A percentile compares a stretch with the other conserved stretches of the same genome.
Conservation (phyloP, 1,140 invertebrate genomes). For the Lordiphosa stackelbergi region DNA sequence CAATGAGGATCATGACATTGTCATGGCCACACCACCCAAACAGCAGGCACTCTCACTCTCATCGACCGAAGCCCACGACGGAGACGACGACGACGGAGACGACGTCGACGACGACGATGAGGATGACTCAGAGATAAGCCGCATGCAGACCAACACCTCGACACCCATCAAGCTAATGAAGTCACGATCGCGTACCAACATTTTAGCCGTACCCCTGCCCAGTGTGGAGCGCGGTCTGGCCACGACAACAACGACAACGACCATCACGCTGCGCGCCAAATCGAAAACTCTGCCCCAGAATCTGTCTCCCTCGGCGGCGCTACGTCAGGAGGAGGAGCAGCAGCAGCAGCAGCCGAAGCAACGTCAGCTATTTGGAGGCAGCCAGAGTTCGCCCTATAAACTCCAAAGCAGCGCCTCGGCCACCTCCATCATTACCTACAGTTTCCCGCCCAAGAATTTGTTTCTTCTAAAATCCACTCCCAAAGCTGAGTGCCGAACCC, state of each 20-base stretch:
- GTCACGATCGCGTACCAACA: slow-evolving; percentile 75
- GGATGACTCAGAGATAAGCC: slow-evolving; percentile 76
- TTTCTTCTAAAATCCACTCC: slow-evolving; percentile 74
- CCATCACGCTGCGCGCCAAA: slow-evolving; percentile 78
- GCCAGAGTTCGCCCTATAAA: slow-evolving; percentile 46
- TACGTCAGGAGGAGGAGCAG: slow-evolving; percentile 44
- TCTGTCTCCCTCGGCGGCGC: slow-evolving; percentile 70
- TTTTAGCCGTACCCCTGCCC: slow-evolving; percentile 70
- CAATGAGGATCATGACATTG: slow-evolving; percentile 69
- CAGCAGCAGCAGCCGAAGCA: slow-evolving; percentile 20
- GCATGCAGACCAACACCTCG: slow-evolving; percentile 76
- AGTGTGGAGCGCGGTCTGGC: slow-evolving; percentile 55
- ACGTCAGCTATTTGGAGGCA: slow-evolving; percentile 61
- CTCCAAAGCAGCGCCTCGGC: slow-evolving; percentile 56
- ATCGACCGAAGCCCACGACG: slow-evolving; percentile 8
- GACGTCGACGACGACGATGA: slow-evolving; percentile 41
- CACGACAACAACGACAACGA: slow-evolving; percentile 64
- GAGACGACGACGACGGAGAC: not conserved
- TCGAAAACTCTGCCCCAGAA: slow-evolving; percentile 81
- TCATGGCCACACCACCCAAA: slow-evolving; percentile 63
- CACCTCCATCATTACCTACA: slow-evolving; percentile 61
- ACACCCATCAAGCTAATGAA: slow-evolving; percentile 77
- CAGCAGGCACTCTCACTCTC: slow-evolving; percentile 47
- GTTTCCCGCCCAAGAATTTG: slow-evolving; percentile 75
- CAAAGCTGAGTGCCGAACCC: slow-evolving; percentile 40